A percentile compares a stretch with the other conserved stretches of the same genome.
These are phyloP conservation scores for Clarias magur DNA, from an alignment of 2,113 vertebrate genomes.

Conservation along the genomic window DNA sequence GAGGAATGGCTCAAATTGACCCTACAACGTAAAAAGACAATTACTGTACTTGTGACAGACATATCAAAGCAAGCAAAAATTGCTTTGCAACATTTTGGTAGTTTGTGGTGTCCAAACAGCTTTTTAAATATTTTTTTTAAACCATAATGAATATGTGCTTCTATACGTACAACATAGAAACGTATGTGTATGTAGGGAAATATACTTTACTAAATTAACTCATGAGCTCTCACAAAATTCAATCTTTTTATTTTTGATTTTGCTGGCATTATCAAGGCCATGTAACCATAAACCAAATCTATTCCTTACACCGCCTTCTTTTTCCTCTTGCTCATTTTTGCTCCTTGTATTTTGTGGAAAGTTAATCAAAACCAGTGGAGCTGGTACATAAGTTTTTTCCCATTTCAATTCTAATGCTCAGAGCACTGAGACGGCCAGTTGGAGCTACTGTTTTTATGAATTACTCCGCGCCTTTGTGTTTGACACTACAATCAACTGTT, in stretches of 20 bases:
- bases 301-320: not conserved
- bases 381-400: slow-evolving; percentile 21
- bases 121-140: not conserved
- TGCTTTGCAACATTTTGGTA: not conserved
- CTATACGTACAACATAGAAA: not conserved
- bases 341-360: slow-evolving; percentile 1
- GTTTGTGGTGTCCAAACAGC: not conserved
- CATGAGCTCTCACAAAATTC: not conserved
- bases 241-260: not conserved
- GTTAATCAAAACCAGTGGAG: slow-evolving; percentile 27
- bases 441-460: slow-evolving; percentile 47
- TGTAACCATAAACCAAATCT: not conserved
- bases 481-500: slow-evolving; percentile 53
- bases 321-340: not conserved
- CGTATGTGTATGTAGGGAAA: not conserved
- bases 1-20: too few species aligned
- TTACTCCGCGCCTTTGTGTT: slow-evolving; percentile 40
- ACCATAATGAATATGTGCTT: not conserved
- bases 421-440: slow-evolving; percentile 28
- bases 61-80: not conserved
- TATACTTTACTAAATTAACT: not conserved
- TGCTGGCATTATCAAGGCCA: not conserved
- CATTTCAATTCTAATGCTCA: slow-evolving; percentile 17
- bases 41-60: not conserved
- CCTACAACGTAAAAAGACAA: not conserved